These are phyloP conservation scores for Neoitamus cyanurus DNA, from an alignment of 2,888 invertebrate genomes.

Conservation along the genomic window DNA sequence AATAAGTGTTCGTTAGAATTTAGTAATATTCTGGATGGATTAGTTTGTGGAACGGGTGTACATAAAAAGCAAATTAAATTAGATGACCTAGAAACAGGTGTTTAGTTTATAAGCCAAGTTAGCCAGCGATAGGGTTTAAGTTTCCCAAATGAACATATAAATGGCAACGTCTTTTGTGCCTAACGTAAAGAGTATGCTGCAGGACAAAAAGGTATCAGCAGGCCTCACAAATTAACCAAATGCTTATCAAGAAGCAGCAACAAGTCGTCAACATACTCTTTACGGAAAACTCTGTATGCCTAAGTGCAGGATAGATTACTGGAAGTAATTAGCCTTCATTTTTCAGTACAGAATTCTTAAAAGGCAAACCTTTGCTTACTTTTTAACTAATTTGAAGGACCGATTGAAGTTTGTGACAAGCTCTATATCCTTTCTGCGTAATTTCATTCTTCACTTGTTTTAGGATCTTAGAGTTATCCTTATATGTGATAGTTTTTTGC, in stretches of 20 bases:
- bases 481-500: no score
- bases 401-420: no score
- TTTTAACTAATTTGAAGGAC: no score
- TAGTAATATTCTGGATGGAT: not conserved
- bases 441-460: no score
- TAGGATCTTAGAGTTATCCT: no score
- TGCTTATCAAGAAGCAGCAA: not conserved
- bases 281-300: not conserved
- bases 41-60: not conserved
- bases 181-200: slow-evolving; percentile 1
- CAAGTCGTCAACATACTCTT: not conserved
- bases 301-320: not conserved
- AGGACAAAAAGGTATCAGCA: not conserved
- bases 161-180: not conserved
- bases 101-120: not conserved
- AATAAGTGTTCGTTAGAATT: slow-evolving; percentile 28
- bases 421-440: no score
- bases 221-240: not conserved
- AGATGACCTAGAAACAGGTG: not conserved
- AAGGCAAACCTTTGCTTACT: not conserved
- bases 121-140: not conserved
- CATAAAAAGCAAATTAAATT: not conserved
- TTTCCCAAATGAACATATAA: not conserved
- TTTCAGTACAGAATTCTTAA: not conserved
- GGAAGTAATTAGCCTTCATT: not conserved